phyloP scores from a whole-genome alignment of 2,888 invertebrate genomes.

The Brachyptera putata region DNA sequence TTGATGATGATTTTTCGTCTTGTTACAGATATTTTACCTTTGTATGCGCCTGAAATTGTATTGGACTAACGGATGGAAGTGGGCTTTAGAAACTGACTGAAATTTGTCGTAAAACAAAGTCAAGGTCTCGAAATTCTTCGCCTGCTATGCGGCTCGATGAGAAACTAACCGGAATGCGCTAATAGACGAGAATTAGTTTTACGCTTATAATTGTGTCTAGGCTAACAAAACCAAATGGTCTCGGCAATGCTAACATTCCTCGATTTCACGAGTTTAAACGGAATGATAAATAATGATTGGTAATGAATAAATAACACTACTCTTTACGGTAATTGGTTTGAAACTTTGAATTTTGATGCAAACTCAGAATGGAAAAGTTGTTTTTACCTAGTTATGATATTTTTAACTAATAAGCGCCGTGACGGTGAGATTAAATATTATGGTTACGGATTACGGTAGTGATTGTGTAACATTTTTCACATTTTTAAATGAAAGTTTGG shows the following conservation, averaged over 20 bases:
- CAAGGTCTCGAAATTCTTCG: constrained; percentile 12
- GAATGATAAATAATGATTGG: not conserved
- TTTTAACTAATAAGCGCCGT: not conserved
- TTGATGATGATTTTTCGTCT: constrained; percentile 9
- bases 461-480: not conserved
- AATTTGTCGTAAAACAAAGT: constrained; percentile 12
- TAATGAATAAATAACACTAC: not conserved
- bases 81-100: constrained; percentile 11
- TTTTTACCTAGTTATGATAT: not conserved
- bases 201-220: constrained; percentile 16
- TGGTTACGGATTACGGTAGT: too few species aligned
- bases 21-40: constrained; percentile 13
- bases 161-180: constrained; percentile 19
- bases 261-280: not conserved
- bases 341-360: not conserved
- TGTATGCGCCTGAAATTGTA: constrained; percentile 14
- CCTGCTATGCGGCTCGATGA: not conserved
- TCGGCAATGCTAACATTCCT: constrained; percentile 27
- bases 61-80: constrained; percentile 10
- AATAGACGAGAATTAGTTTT: constrained; percentile 5
- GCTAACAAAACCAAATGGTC: constrained; percentile 11
- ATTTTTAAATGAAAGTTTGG: not conserved
- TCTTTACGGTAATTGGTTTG: not conserved
- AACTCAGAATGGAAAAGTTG: too few species aligned
- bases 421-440: too few species aligned